These are phyloP conservation scores for Drosophila nr. fundita DNA, from an alignment of 2,888 invertebrate species.

Conservation along the genomic window DNA sequence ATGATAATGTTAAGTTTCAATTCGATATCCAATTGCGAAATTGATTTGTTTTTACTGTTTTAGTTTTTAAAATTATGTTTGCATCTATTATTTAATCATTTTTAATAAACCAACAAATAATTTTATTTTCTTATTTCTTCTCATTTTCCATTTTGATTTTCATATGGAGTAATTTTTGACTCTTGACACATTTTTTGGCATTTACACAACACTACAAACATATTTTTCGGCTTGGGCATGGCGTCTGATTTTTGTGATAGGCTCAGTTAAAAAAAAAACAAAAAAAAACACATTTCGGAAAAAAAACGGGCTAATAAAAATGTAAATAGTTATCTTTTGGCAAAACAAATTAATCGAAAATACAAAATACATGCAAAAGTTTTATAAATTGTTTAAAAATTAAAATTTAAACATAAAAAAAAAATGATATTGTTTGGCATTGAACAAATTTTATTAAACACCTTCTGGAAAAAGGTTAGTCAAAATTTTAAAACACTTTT, in stretches of 20 bases:
- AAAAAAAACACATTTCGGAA: slow-evolving; percentile 33
- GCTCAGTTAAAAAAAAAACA: slow-evolving; percentile 46
- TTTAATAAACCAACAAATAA: slow-evolving; percentile 67
- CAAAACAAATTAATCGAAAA: slow-evolving; percentile 49
- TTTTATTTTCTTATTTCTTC: slow-evolving; percentile 29
- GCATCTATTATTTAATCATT: slow-evolving; percentile 74
- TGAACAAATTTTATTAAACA: slow-evolving; percentile 73
- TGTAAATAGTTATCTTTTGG: slow-evolving; percentile 61
- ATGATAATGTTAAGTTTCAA: slow-evolving; percentile 51
- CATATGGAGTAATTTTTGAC: slow-evolving; percentile 39
- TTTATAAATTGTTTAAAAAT: slow-evolving; percentile 74
- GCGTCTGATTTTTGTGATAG: slow-evolving; percentile 78
- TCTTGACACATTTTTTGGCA: slow-evolving; percentile 51
- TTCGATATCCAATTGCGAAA: slow-evolving; percentile 55
- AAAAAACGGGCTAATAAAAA: slow-evolving; percentile 48
- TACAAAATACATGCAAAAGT: slow-evolving; percentile 77
- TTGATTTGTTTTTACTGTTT: slow-evolving; percentile 74
- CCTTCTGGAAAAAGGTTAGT: slow-evolving; percentile 61
- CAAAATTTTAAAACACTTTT: slow-evolving; percentile 81
- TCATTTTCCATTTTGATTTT: slow-evolving; percentile 21
- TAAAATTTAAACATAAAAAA: not conserved
- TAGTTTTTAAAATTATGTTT: slow-evolving; percentile 69
- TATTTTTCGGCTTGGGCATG: slow-evolving; percentile 66
- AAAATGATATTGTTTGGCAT: slow-evolving; percentile 75
- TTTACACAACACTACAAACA: slow-evolving; percentile 34